Conservation (phyloP, 2,113 vertebrate genomes). For the Ceyx margarethae region DNA sequence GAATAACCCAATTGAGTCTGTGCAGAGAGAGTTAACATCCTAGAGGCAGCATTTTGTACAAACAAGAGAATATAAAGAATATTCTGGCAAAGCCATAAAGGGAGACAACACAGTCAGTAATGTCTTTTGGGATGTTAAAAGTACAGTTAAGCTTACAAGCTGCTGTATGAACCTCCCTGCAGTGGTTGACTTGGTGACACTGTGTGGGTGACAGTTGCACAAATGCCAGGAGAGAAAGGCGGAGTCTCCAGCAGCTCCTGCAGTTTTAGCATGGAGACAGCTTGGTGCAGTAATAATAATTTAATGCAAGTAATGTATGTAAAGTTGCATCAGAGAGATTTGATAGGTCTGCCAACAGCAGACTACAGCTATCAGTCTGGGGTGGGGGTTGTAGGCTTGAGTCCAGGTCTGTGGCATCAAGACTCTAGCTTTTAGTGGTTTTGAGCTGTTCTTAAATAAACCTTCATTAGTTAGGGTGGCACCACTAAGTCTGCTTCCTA, state of each 20-base stretch:
- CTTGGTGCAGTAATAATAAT: constrained; percentile 8
- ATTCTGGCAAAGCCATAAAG: constrained; percentile 28
- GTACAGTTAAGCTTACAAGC: not conserved
- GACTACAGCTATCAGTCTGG: not conserved
- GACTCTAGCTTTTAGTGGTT: not conserved
- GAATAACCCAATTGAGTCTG: not conserved
- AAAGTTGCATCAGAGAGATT: not conserved
- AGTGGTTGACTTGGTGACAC: not conserved
- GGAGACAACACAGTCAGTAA: not conserved
- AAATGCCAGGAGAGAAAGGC: not conserved
- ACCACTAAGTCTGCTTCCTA: constrained; percentile 19
- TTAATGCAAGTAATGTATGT: not conserved
- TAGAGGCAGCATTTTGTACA: not conserved
- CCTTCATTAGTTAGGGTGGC: constrained; percentile 20
- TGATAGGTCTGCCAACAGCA: not conserved
- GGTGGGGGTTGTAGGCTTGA: not conserved
- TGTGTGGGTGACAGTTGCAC: not conserved
- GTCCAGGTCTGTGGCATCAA: not conserved
- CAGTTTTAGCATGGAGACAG: not conserved
- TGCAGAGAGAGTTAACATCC: not conserved
- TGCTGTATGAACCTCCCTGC: not conserved
- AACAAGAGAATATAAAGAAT: not conserved
- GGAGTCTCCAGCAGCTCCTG: not conserved
- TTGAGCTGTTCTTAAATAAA: constrained; percentile 1
- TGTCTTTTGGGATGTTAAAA: constrained; percentile 13